Percentiles rank a stretch among this genome's conserved stretches.
These are phyloP conservation scores for Euplagia quadripunctaria DNA, from an alignment of 2,888 invertebrate species.

Conservation along the genomic window DNA sequence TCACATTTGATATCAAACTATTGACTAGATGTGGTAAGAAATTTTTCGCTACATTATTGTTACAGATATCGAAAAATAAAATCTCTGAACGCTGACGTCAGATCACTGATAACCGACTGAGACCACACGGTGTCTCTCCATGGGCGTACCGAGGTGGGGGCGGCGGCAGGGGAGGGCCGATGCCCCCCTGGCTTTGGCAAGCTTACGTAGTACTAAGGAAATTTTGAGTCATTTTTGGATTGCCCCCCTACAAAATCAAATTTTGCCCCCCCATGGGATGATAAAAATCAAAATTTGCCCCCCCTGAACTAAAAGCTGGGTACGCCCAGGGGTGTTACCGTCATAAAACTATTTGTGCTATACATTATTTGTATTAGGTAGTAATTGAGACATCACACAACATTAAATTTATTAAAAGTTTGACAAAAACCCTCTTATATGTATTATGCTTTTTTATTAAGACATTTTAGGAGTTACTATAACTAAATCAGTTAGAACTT, in stretches of 20 bases:
- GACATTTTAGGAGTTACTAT: neutral
- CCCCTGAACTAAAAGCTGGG: no score
- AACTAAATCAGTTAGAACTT: slow-evolving; percentile 3
- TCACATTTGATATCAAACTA: slow-evolving; percentile 28
- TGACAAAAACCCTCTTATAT: neutral
- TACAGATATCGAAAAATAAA: slow-evolving; percentile 5
- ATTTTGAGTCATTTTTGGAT: no score
- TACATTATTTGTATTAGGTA: neutral
- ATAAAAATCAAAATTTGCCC: no score
- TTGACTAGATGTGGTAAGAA: slow-evolving; percentile 38
- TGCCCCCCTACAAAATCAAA: no score
- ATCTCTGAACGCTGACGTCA: neutral
- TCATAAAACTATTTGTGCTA: neutral
- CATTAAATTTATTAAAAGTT: neutral
- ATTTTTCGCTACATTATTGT: neutral
- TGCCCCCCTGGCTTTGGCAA: no score
- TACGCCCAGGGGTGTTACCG: no score
- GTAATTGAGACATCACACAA: neutral
- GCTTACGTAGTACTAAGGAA: no score
- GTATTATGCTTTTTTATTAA: neutral
- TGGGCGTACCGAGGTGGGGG: no score
- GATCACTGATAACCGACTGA: no score
- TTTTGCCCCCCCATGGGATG: no score
- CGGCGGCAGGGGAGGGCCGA: no score
- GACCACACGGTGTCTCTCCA: no score